Base-by-base conservation (phyloP, 2,797 vertebrate species). In the Melanogrammus aeglefinus region DNA sequence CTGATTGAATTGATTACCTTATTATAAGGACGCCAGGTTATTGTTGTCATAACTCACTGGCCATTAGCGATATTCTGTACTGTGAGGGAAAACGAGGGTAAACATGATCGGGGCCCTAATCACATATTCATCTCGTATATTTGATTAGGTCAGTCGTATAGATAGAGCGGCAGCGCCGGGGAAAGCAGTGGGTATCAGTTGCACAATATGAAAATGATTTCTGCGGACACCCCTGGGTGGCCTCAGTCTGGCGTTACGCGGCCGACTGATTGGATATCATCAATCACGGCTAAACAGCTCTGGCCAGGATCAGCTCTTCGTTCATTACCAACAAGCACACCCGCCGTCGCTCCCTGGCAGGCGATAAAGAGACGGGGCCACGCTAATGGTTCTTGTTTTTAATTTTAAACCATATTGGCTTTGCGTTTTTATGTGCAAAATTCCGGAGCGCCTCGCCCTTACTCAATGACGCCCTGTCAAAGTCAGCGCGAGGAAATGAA, bases 11-110 rank as follows among this genome's bases (percentile, higher is more conserved):
- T 92, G 90, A 94, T 93, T 92, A 93, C 82, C 94, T 92, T 91
- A 94, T 95, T 94, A 93, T 94, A 89, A 92, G 93, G 92, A 94
- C 90, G 91, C 91, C 87, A 51, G 88, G 90, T 93, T 94, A 94
- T 95, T 94, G 94, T 94, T 90, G 88, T 86, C 91, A 94, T 95
- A 94, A 95, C 92, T 95, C 94, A 94, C 91, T 89, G 88, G 89
- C 57, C 79, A 92, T 94, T 93, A 93, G 85, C 84, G 81, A 85
- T 87, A 73, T 85, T 84, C 86, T 86, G 82, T 85, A 44, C 79
- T 85, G 82, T 81, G 86, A 82, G 88, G 82, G 87, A 87, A 89
- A 88, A 89, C 81, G 36, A 74, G 82, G 76, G 82, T 90, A 91
- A 92, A 93, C 89, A 88, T 76, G 86, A 91, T 91, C 89, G 88